Conservation (phyloP, 1,140 invertebrate species). For the Agrypnia vestita region DNA sequence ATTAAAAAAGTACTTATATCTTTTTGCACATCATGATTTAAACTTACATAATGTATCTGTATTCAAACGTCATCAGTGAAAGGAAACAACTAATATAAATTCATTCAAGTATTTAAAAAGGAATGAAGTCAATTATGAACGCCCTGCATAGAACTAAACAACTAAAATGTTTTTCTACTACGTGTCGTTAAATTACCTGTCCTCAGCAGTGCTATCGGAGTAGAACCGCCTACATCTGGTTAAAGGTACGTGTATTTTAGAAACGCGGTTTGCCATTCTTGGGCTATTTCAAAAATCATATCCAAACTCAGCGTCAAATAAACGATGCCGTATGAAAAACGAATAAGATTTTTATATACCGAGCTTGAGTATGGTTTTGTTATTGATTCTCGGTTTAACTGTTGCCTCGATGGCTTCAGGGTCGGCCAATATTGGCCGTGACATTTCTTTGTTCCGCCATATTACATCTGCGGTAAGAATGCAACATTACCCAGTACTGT, state of each 20-base stretch:
- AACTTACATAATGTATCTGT: too few relatives aligned
- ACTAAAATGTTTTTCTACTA: not conserved
- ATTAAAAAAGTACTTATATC: too few relatives aligned
- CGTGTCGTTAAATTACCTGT: not conserved
- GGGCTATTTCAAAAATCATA: not conserved
- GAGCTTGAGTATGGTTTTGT: slow-evolving; percentile 1
- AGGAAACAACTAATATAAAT: not conserved
- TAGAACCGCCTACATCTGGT: slow-evolving; percentile 30
- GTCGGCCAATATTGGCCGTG: slow-evolving; percentile 38
- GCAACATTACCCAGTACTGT: too few relatives aligned
- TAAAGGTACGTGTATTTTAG: slow-evolving; percentile 27
- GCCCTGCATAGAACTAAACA: not conserved
- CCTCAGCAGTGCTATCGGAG: slow-evolving; percentile 8
- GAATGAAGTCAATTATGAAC: not conserved
- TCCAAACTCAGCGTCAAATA: too few relatives aligned
- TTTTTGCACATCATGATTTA: too few relatives aligned
- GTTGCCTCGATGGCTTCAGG: slow-evolving; percentile 18
- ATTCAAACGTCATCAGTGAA: not conserved
- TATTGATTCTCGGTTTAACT: slow-evolving; percentile 21
- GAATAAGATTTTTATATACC: not conserved
- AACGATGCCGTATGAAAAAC: too few relatives aligned
- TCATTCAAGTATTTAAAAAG: not conserved
- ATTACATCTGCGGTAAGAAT: slow-evolving; percentile 39
- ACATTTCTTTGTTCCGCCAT: slow-evolving; percentile 45
- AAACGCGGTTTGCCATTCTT: slow-evolving; percentile 37